Percentiles rank a stretch among this genome's conserved stretches.
phyloP scores from a whole-genome alignment of 2,888 invertebrate species.

The Cepaea hortensis region DNA sequence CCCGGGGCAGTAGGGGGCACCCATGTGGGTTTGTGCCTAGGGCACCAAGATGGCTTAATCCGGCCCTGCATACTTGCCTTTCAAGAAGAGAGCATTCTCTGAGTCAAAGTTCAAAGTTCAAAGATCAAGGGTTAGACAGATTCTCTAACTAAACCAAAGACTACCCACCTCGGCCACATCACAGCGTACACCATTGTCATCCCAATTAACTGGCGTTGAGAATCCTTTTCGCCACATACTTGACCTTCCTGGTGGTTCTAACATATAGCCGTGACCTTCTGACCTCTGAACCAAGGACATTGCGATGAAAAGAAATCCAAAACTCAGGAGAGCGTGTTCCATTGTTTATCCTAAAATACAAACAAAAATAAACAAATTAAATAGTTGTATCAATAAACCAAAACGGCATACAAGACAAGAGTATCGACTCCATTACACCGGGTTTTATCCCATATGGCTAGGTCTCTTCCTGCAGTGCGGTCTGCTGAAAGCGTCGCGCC shows the following conservation, averaged over 20 bases:
- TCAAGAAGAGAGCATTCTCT: too few relatives aligned
- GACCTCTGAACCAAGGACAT: conserved; percentile 19
- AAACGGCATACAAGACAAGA: too few relatives aligned
- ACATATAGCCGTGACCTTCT: conserved; percentile 32
- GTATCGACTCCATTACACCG: neutral
- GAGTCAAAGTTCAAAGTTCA: too few relatives aligned
- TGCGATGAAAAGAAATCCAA: neutral
- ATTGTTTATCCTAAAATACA: neutral
- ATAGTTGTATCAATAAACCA: too few relatives aligned
- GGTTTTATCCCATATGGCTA: neutral
- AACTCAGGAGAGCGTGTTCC: neutral
- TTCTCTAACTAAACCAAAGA: too few relatives aligned
- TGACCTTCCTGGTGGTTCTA: conserved; percentile 33
- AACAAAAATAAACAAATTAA: neutral
- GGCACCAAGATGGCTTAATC: too few relatives aligned
- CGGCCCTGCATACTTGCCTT: too few relatives aligned
- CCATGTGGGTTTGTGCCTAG: too few relatives aligned
- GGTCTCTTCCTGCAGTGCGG: neutral
- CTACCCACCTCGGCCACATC: neutral
- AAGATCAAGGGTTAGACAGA: too few relatives aligned
- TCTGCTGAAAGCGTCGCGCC: too few relatives aligned
- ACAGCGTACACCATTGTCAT: conserved; percentile 24
- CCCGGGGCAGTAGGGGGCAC: too few relatives aligned
- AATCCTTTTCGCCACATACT: conserved; percentile 38
- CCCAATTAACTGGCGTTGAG: conserved; percentile 14